These are phyloP conservation scores for Jaculus jaculus DNA, from an alignment of 2,113 vertebrate genomes.

Conservation along the genomic window DNA sequence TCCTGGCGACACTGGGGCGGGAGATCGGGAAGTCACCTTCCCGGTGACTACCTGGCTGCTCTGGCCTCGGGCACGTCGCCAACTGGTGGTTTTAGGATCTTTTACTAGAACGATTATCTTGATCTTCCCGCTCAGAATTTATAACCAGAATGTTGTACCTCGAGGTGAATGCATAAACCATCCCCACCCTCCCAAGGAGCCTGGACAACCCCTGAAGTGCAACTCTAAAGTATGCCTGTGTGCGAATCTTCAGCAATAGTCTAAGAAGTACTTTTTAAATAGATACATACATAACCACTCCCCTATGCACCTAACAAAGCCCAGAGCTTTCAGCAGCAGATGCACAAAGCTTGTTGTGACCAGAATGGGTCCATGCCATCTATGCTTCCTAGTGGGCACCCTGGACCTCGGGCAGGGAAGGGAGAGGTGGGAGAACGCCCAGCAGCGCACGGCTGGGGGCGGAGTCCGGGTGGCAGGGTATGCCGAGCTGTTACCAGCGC, in stretches of 20 bases:
- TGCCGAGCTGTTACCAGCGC: background rate
- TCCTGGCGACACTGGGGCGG: background rate
- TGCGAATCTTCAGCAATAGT: background rate
- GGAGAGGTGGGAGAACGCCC: background rate
- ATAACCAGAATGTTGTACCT: background rate
- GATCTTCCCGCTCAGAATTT: background rate
- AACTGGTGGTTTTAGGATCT: background rate
- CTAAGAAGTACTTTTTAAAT: slow-evolving; percentile 21
- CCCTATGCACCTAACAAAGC: background rate
- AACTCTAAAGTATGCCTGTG: background rate
- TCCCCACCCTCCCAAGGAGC: background rate
- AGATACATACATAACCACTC: background rate
- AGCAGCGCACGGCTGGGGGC: background rate
- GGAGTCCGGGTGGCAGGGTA: background rate
- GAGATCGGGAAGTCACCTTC: slow-evolving; percentile 3
- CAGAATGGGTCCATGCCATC: background rate
- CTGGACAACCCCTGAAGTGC: background rate
- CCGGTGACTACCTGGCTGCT: background rate
- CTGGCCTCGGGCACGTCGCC: background rate
- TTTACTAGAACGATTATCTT: background rate
- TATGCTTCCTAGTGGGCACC: background rate
- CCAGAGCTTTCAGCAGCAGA: background rate
- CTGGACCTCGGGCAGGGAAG: background rate
- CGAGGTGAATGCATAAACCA: too few species aligned
- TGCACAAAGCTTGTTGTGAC: background rate